Conservation (phyloP, 2,888 invertebrate species). For the Diaperis boleti region DNA sequence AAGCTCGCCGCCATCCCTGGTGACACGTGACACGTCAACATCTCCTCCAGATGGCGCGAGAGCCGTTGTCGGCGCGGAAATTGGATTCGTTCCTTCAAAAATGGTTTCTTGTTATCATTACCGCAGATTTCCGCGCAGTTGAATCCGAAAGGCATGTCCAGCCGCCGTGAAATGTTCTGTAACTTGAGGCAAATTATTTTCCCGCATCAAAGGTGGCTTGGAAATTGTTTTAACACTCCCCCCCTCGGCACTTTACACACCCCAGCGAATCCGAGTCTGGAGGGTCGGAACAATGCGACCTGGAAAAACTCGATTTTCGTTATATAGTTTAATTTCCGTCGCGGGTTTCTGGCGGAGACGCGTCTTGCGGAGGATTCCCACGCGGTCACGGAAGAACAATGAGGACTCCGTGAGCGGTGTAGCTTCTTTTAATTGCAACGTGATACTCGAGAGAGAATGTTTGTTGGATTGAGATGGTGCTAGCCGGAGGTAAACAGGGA, state of each 20-base stretch:
- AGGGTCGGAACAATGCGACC: slow-evolving; percentile 17
- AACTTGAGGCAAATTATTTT: slow-evolving; percentile 64
- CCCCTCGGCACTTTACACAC: slow-evolving; percentile 55
- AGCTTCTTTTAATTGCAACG: slow-evolving; percentile 1
- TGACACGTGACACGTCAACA: not conserved
- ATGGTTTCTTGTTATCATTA: slow-evolving; percentile 51
- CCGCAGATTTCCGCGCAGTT: slow-evolving; percentile 55
- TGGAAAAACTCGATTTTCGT: slow-evolving; percentile 34
- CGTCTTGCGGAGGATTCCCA: not conserved
- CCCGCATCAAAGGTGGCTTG: slow-evolving; percentile 61
- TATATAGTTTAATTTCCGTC: slow-evolving; percentile 41
- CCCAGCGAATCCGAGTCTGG: slow-evolving; percentile 44
- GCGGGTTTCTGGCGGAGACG: slow-evolving; percentile 31
- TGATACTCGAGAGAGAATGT: not conserved
- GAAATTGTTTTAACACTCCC: slow-evolving; percentile 63
- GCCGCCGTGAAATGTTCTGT: slow-evolving; percentile 61
- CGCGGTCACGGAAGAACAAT: not conserved
- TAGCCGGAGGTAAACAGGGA: not conserved
- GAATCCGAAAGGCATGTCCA: slow-evolving; percentile 57
- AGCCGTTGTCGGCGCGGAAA: slow-evolving; percentile 23
- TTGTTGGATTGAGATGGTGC: not conserved
- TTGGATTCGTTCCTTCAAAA: slow-evolving; percentile 39
- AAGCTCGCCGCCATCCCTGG: too few species aligned
- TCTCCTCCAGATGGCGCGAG: not conserved
- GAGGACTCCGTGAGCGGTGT: not conserved